Base-by-base conservation (phyloP, 2,888 invertebrate genomes). In the Xanthia togata region DNA sequence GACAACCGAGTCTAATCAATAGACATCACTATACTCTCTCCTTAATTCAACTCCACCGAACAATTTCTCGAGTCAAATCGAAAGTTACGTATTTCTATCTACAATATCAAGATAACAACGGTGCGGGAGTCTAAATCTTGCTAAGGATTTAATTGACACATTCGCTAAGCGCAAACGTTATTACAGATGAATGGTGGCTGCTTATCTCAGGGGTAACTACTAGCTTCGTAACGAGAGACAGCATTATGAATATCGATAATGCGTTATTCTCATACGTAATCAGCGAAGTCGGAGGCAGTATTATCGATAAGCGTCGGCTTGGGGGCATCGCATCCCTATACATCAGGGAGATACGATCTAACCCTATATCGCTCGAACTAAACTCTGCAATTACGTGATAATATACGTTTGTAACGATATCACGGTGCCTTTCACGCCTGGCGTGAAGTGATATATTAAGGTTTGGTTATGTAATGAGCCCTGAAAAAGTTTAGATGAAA, bases 331-430 rank as follows among this genome's bases (percentile, higher is more conserved):
- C 89, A 89, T 84, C 90, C 87, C 93, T 91, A 95, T 95, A 92
- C 91, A 94, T 95, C 94, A 94, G 88, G 74, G 55, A 87, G 95
- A 95, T 95, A 94, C 90, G 83, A 95, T 95, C 95, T 81, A 81
- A 84, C 84, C 82, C 82, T 81, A 55, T 83, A 93, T 93, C 93
- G 93, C 91, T 93, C 87, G 93, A 94, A 93, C 93, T 93, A 93
- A 93, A 92, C 91, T 90, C 89, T 87, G 91, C 92, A 93, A 93
- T 93, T 93, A 94, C 89, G 75, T 79, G 73, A 83, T 88, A 85
- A 82, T 86, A 83, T 84, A 87, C 76, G 70, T 68, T 70, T 26
- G 67, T 67, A 81, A 83, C 65, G 68, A 77, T 76, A 78, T 78
- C 76, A 73, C 67, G 12, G 64, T 64, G 44, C 41, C 31, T 67